Conservation (phyloP, 2,113 vertebrate genomes). For the Eretmochelys imbricata region DNA sequence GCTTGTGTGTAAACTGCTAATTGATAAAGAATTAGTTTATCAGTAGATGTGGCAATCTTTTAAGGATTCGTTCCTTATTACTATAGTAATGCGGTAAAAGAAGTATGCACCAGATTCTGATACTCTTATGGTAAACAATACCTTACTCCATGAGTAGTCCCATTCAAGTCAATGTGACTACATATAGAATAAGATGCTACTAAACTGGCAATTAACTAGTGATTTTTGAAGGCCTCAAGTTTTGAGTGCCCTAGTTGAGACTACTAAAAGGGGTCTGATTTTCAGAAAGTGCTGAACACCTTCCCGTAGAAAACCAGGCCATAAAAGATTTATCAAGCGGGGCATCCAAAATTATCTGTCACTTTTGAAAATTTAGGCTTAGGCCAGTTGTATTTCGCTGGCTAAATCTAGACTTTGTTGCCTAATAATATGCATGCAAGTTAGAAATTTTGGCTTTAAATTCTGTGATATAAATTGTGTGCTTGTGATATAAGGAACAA, state of each 20-base stretch:
- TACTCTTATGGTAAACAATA: neutral
- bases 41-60: rapidly evolving
- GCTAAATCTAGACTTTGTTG: neutral
- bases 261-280: neutral
- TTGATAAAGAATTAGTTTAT: neutral
- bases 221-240: neutral
- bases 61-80: neutral
- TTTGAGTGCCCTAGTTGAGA: neutral
- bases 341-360: neutral
- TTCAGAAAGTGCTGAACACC: neutral
- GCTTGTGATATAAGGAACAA: neutral
- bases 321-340: neutral
- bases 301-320: neutral
- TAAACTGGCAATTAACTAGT: neutral
- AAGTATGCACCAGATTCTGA: neutral
- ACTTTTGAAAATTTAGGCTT: neutral
- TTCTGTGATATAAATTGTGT: neutral
- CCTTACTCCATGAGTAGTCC: neutral
- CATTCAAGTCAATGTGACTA: neutral
- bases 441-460: neutral
- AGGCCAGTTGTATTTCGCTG: neutral
- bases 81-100: neutral
- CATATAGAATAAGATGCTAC: neutral
- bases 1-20: neutral
- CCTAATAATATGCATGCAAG: neutral